Evolutionary conservation across 1,140 invertebrate species (phyloP), one percentile per base, ranked within the genome.

Genomic region (Leguminivora glycinivorella): DNA sequence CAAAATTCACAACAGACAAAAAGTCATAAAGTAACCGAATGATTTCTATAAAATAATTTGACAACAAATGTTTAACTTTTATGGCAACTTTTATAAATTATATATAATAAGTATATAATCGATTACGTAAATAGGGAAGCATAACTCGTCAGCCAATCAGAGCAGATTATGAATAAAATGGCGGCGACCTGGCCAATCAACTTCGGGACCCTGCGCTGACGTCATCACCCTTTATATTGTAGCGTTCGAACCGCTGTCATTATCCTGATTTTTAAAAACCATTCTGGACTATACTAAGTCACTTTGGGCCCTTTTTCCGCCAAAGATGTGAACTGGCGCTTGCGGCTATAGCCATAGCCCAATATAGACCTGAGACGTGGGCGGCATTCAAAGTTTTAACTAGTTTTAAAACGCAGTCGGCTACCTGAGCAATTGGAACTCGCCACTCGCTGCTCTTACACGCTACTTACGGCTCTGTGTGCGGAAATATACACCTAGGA

Each of bases 1-100:
- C 75, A 82, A 75, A 83, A 80, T 75, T 82, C 78, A 85, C 82
- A 88, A 88, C 85, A 85, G 79, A 83, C 71, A 80, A 63, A 31
- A 52, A 81, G 76, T 80, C 76, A 72, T 71, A 77, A 81, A 81
- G 58, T 79, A 76, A 83, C 83, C 83, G 84, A 82, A 80, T 75
- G 58, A 70, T 72, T 70, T 67, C 22, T 75, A 74, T 73, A 78
- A 81, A 81, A 78, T 79, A 84, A 81, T 75, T 80, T 77, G 56
- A 79, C 79, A 84, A 84, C 83, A 77, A 84, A 83, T 80, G 73
- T 56, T 74, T 73, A 77, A 31, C 71, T 79, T 79, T 75, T 84
- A 73, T 84, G 77, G 76, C 79, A 82, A 82, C 82, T 71, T 74
- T 76, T 69, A 70, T 78, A 78, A 70, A 73, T 82, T 52, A 52